Percentiles rank a stretch among this genome's conserved stretches.
phyloP scores from a whole-genome alignment of 37 sponge, comb jelly and placozoan species.

The Crambe crambe region DNA sequence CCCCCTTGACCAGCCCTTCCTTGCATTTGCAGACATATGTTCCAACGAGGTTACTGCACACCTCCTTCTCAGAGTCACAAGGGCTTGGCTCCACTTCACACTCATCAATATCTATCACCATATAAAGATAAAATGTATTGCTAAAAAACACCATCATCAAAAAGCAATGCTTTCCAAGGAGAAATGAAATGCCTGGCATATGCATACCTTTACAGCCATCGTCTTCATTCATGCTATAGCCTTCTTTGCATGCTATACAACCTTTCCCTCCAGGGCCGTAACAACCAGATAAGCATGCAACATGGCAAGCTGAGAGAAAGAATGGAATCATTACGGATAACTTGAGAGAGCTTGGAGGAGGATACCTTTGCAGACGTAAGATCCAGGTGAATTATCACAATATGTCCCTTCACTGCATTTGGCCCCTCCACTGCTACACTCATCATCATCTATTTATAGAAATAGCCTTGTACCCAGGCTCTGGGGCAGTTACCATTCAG shows the following conservation, averaged over 20 bases:
- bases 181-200: not conserved
- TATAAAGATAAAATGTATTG: no score
- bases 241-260: constrained; percentile 73
- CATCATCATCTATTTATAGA: constrained; percentile 63
- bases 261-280: constrained; percentile 60
- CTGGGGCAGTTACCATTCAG: not conserved
- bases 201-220: constrained; percentile 68
- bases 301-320: constrained; percentile 62
- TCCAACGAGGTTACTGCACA: constrained; percentile 65
- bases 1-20: constrained; percentile 39
- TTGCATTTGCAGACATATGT: constrained; percentile 75
- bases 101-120: constrained; percentile 71
- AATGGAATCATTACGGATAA: not conserved
- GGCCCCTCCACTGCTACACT: constrained; percentile 58
- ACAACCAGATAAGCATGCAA: constrained; percentile 48
- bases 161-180: not conserved
- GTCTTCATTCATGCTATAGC: constrained; percentile 54
- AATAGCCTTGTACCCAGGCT: not conserved
- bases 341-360: not conserved
- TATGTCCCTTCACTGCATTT: constrained; percentile 73
- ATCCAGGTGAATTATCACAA: constrained; percentile 79
- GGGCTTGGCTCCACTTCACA: constrained; percentile 15
- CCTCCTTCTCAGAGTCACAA: constrained; percentile 69
- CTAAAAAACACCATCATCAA: no score
- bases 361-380: constrained; percentile 65